These are phyloP conservation scores for Grammomys dolichurus DNA, from an alignment of 2,113 vertebrate genomes.

Conservation along the genomic window DNA sequence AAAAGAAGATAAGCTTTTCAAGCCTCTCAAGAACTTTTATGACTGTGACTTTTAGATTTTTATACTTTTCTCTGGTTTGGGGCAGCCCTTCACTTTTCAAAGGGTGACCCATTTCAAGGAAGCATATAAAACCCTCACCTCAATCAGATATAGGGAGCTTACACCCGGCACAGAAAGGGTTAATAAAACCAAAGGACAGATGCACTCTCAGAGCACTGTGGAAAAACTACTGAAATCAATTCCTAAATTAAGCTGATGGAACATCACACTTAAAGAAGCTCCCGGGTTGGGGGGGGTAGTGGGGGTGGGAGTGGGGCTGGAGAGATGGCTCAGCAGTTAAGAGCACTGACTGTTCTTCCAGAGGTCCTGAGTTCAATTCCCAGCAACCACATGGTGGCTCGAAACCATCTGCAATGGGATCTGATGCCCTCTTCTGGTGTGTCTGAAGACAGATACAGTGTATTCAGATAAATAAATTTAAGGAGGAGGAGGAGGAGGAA, in stretches of 20 bases:
- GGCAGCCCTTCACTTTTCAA: not conserved
- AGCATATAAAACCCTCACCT: not conserved
- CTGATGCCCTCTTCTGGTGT: too few relatives aligned
- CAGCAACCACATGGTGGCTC: too few relatives aligned
- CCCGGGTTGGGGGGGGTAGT: too few relatives aligned
- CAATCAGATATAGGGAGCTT: not conserved
- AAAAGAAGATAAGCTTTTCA: not conserved
- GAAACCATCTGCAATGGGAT: too few relatives aligned
- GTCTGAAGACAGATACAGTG: too few relatives aligned
- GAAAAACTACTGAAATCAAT: not conserved
- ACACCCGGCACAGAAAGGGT: not conserved
- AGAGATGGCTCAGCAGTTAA: too few relatives aligned
- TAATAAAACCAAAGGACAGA: not conserved
- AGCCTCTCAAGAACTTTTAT: not conserved
- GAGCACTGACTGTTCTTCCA: too few relatives aligned
- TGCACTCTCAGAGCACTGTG: not conserved
- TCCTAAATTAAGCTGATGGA: not conserved
- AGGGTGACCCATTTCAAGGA: constrained; percentile 7
- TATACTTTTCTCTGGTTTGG: not conserved
- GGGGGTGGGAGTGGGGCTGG: too few relatives aligned
- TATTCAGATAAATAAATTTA: too few relatives aligned
- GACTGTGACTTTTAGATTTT: constrained; percentile 27
- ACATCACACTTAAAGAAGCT: not conserved
- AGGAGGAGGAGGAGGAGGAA: too few relatives aligned
- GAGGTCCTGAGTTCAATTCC: too few relatives aligned